These are phyloP conservation scores for Agrochola circellaris DNA, from an alignment of 2,888 invertebrate species.

Conservation along the genomic window DNA sequence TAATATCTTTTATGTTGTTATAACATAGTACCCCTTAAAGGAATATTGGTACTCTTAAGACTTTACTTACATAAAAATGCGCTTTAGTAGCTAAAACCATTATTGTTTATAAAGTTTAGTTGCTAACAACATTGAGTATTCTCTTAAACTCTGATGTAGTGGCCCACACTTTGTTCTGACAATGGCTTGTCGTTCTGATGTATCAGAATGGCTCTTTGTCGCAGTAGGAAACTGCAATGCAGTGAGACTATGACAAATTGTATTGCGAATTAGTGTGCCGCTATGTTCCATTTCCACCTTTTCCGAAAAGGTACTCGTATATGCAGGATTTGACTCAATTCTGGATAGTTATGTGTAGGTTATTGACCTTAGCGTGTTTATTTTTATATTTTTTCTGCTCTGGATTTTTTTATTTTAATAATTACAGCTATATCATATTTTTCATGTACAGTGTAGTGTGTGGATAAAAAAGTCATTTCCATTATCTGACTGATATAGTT, in stretches of 20 bases:
- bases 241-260: slow-evolving; percentile 69
- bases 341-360: too few relatives aligned
- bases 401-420: neutral
- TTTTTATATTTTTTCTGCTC: neutral
- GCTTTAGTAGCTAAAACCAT: neutral
- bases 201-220: slow-evolving; percentile 72
- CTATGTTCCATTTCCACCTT: slow-evolving; percentile 43
- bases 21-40: slow-evolving; percentile 32
- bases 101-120: neutral
- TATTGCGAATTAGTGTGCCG: slow-evolving; percentile 59
- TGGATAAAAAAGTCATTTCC: neutral
- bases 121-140: slow-evolving; percentile 5
- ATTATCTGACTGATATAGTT: neutral
- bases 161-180: slow-evolving; percentile 61
- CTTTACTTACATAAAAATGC: slow-evolving; percentile 6
- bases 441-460: neutral
- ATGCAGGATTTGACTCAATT: slow-evolving; percentile 11
- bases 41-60: slow-evolving; percentile 20
- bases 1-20: slow-evolving; percentile 31
- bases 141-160: slow-evolving; percentile 40
- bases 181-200: slow-evolving; percentile 70
- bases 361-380: neutral
- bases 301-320: slow-evolving; percentile 28
- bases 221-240: slow-evolving; percentile 74
- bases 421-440: neutral